These are phyloP conservation scores for Odontesthes bonariensis DNA, from an alignment of 2,113 vertebrate genomes.

Conservation along the genomic window DNA sequence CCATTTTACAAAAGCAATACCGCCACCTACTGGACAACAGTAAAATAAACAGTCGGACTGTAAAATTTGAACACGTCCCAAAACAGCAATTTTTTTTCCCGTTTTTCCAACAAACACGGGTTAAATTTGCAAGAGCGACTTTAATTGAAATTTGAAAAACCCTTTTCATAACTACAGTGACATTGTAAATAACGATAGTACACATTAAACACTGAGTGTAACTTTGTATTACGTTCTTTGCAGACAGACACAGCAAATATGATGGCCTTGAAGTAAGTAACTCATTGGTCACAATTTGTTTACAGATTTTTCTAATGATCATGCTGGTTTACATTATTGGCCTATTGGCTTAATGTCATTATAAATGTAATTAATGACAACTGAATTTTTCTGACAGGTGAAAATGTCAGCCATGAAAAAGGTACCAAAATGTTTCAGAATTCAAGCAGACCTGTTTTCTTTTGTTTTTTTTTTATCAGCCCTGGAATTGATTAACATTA, in stretches of 20 bases:
- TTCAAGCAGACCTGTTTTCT: too few species aligned
- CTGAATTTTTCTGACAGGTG: too few species aligned
- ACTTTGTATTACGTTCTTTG: too few species aligned
- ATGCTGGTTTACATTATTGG: too few species aligned
- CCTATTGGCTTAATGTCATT: too few species aligned
- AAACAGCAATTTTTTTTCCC: neutral
- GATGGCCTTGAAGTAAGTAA: neutral
- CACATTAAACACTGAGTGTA: neutral
- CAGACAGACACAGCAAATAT: neutral
- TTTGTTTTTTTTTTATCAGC: too few species aligned
- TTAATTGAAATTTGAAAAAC: neutral
- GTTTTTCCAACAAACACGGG: neutral
- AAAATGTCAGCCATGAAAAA: too few species aligned
- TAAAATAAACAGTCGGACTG: neutral
- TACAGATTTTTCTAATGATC: too few species aligned
- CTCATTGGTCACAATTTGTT: neutral
- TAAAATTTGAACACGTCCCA: neutral
- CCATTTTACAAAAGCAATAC: neutral
- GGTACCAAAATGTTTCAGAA: too few species aligned
- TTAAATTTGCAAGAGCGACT: neutral
- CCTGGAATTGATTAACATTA: too few species aligned
- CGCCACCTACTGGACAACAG: slow-evolving; percentile 42
- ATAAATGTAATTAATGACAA: too few species aligned
- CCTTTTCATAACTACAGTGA: neutral
- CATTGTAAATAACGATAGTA: neutral